Conservation (phyloP, 2,888 invertebrate genomes). For the Epirrita christyi region DNA sequence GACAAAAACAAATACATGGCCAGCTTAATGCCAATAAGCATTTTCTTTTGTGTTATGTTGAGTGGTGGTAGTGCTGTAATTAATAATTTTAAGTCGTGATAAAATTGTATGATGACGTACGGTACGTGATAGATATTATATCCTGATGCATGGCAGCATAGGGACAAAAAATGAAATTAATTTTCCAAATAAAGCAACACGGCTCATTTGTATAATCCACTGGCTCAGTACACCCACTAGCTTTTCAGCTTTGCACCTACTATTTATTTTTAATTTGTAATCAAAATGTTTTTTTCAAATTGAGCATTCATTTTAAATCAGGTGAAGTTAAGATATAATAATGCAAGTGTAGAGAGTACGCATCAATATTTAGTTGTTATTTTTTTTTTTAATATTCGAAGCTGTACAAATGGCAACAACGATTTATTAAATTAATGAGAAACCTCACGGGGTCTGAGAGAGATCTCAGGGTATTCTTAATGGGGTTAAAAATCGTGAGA, state of each 20-base stretch:
- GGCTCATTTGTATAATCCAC: constrained; percentile 18
- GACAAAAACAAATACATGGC: too few relatives aligned
- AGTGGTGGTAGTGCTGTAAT: too few relatives aligned
- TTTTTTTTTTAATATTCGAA: background rate
- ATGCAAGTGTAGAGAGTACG: background rate
- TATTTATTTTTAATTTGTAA: constrained; percentile 17
- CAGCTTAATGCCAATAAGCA: too few relatives aligned
- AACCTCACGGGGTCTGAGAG: too few relatives aligned
- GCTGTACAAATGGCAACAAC: too few relatives aligned
- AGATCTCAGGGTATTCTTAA: too few relatives aligned
- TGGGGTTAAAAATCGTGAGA: too few relatives aligned
- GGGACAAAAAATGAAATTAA: constrained; percentile 10
- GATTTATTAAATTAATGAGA: too few relatives aligned
- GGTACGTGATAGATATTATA: too few relatives aligned
- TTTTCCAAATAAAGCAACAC: constrained; percentile 12
- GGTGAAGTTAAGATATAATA: constrained; percentile 2
- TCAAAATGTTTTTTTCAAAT: constrained; percentile 12
- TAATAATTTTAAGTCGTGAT: too few relatives aligned
- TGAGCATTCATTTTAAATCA: constrained; percentile 14
- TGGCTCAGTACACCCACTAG: constrained; percentile 5
- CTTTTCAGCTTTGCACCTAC: constrained; percentile 2
- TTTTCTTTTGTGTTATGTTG: too few relatives aligned
- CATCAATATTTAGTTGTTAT: background rate
- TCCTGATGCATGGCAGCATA: constrained; percentile 1
- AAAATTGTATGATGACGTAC: too few relatives aligned